Conservation (phyloP, 2,113 vertebrate species). For the Nanorana parkeri region DNA sequence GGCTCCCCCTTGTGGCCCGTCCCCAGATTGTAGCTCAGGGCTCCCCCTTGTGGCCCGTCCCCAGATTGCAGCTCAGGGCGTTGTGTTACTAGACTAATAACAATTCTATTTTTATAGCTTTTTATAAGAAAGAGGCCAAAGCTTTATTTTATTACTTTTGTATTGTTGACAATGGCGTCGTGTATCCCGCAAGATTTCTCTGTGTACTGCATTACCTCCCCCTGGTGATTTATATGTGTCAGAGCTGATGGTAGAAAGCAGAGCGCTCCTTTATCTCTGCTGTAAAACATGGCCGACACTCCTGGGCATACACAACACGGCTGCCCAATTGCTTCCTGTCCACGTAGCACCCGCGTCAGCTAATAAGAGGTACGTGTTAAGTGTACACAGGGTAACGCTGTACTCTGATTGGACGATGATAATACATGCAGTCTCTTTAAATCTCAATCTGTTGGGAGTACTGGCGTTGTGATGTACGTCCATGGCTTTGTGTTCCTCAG, state of each 20-base stretch:
- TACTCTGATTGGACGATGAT: background rate
- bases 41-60: background rate
- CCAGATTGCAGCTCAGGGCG: conserved; percentile 40
- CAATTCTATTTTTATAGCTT: background rate
- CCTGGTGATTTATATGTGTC: no score
- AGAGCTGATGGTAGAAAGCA: no score
- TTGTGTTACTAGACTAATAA: background rate
- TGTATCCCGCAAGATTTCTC: background rate
- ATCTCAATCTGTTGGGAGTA: no score
- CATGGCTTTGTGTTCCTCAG: no score
- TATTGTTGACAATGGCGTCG: background rate
- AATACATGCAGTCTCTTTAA: background rate
- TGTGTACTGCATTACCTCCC: no score
- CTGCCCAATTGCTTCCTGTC: no score
- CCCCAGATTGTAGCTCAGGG: conserved; percentile 42
- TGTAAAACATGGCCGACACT: no score
- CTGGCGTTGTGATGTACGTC: no score
- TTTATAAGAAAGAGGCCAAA: background rate
- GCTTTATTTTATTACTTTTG: background rate
- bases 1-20: background rate
- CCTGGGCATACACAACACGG: no score
- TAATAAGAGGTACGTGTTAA: no score
- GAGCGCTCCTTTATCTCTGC: no score
- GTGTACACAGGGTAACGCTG: background rate
- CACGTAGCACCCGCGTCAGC: no score